phyloP scores from a whole-genome alignment of 2,888 invertebrate species.

The Drosophila imparisetae region DNA sequence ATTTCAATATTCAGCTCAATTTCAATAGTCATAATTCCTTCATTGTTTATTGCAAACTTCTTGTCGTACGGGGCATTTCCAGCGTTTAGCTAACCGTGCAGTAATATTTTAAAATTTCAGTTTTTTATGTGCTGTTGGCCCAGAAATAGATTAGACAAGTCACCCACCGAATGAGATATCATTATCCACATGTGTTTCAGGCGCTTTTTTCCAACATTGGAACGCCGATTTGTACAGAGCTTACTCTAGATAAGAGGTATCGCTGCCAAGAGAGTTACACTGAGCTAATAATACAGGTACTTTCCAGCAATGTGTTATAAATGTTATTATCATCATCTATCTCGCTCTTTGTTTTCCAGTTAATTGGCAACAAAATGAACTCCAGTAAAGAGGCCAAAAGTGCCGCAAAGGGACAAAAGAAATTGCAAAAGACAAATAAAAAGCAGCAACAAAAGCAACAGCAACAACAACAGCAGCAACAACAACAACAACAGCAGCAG shows the following conservation, averaged over 20 bases:
- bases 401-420: conserved; percentile 84
- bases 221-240: conserved; percentile 38
- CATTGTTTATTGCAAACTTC: neutral
- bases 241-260: conserved; percentile 39
- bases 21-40: neutral
- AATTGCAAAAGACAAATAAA: conserved; percentile 83
- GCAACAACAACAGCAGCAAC: conserved; percentile 48
- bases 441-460: conserved; percentile 71
- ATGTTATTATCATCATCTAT: conserved; percentile 6
- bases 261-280: conserved; percentile 7
- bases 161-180: conserved; percentile 43
- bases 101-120: neutral
- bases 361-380: conserved; percentile 71
- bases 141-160: conserved; percentile 51
- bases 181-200: conserved; percentile 46
- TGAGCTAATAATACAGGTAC: conserved; percentile 19
- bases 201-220: conserved; percentile 27
- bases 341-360: conserved; percentile 41
- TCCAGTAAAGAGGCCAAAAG: conserved; percentile 76
- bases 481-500: conserved; percentile 47
- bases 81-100: neutral
- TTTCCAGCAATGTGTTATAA: conserved; percentile 15
- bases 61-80: neutral
- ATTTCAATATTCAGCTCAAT: neutral
- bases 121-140: neutral